These are phyloP conservation scores for Aquatica leii DNA, from an alignment of 2,888 invertebrate genomes.

Conservation along the genomic window DNA sequence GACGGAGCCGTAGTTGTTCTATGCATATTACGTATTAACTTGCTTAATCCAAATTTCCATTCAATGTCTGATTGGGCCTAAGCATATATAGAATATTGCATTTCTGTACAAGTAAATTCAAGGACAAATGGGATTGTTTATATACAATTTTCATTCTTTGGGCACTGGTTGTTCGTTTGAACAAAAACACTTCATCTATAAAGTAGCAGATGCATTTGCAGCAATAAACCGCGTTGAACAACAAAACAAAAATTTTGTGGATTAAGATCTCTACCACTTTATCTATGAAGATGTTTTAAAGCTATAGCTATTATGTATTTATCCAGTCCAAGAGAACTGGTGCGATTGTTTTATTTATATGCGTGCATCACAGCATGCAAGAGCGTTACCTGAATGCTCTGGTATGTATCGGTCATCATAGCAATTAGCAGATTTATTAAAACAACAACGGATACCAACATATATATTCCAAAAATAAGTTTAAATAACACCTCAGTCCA, in stretches of 20 bases:
- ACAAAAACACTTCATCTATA: slow-evolving; percentile 15
- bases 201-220: slow-evolving; percentile 17
- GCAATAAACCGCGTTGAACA: neutral
- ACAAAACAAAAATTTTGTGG: neutral
- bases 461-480: slow-evolving; percentile 91
- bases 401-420: slow-evolving; percentile 99
- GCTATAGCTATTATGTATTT: slow-evolving; percentile 27
- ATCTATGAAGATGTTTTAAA: slow-evolving; percentile 19
- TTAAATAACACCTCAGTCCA: slow-evolving; percentile 91
- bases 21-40: slow-evolving; percentile 98
- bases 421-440: slow-evolving; percentile 99
- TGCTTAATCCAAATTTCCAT: slow-evolving; percentile 99
- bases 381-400: slow-evolving; percentile 89
- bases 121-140: neutral
- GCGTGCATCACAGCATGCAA: slow-evolving; percentile 33
- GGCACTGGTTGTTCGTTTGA: neutral
- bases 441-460: slow-evolving; percentile 99
- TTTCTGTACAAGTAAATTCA: neutral
- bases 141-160: neutral
- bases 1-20: slow-evolving; percentile 96
- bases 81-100: slow-evolving; percentile 39
- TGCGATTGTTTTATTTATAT: slow-evolving; percentile 41
- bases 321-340: slow-evolving; percentile 61
- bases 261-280: slow-evolving; percentile 14
- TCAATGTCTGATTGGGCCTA: slow-evolving; percentile 99